Percentiles rank a stretch among this genome's conserved stretches.
Evolutionary conservation across 2,113 vertebrate species (phyloP).

Genomic region (Corythoichthys intestinalis): DNA sequence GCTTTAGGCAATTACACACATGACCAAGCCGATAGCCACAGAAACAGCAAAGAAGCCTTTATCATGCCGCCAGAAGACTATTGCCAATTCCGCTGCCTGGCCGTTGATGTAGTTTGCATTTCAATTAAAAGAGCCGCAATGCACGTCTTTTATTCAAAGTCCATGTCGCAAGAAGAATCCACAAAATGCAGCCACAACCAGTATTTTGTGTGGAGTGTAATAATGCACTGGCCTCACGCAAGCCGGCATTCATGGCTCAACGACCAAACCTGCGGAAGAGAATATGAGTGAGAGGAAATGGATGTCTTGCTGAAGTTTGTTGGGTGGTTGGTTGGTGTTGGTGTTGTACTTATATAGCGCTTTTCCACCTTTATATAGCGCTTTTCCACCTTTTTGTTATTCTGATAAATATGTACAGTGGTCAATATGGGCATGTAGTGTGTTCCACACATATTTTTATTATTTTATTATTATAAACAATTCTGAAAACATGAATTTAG

Average conservation of each 20-base stretch:
- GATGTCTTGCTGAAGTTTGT: not conserved
- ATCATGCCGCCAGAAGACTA: constrained; percentile 66
- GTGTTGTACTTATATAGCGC: no score
- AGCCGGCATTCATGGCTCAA: constrained; percentile 23
- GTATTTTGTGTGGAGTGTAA: constrained; percentile 54
- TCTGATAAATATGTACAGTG: no score
- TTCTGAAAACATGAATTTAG: no score
- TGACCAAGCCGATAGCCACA: constrained; percentile 72
- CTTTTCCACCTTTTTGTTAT: not conserved
- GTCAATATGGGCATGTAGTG: no score
- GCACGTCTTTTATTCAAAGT: constrained; percentile 71
- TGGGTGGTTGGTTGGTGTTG: no score
- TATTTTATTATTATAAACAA: no score
- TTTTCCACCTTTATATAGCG: no score
- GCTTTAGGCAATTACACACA: constrained; percentile 74
- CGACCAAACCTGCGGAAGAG: constrained; percentile 11
- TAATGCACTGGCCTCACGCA: constrained; percentile 43
- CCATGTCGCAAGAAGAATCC: constrained; percentile 58
- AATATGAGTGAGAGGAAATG: not conserved
- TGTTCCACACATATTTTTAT: no score
- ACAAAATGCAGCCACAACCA: constrained; percentile 50
- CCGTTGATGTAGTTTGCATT: constrained; percentile 76
- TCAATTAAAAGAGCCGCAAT: constrained; percentile 73
- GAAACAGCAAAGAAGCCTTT: constrained; percentile 67
- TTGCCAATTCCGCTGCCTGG: constrained; percentile 55